Evolutionary conservation across 1,140 invertebrate genomes (phyloP).

Genomic region (Gonatopus flavifemur): DNA sequence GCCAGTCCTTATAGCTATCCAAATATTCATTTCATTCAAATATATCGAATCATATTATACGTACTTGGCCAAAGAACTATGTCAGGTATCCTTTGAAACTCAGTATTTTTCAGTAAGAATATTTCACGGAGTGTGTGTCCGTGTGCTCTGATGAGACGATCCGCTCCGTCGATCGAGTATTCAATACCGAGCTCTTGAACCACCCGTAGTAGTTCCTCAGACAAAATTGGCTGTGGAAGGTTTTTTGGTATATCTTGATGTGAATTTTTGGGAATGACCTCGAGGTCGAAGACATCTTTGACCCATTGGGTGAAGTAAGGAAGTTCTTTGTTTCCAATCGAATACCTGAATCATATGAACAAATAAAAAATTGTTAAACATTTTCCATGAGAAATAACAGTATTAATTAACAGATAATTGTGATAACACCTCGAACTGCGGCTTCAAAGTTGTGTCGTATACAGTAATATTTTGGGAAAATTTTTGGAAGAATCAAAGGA

Average conservation of each 20-base stretch:
- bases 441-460: no score
- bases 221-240: constrained; percentile 62
- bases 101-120: constrained; percentile 70
- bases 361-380: constrained; percentile 19
- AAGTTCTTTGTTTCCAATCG: constrained; percentile 75
- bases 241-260: constrained; percentile 56
- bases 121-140: constrained; percentile 95
- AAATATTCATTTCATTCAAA: no score
- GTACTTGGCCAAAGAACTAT: constrained; percentile 88
- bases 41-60: no score
- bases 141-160: constrained; percentile 88
- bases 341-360: constrained; percentile 66
- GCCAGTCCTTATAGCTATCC: no score
- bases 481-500: no score
- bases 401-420: not conserved
- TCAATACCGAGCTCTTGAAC: constrained; percentile 66
- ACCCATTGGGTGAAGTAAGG: constrained; percentile 85
- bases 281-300: constrained; percentile 70
- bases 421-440: no score
- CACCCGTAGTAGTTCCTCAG: constrained; percentile 64
- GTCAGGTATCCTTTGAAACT: constrained; percentile 86
- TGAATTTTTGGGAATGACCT: constrained; percentile 49
- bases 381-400: no score
- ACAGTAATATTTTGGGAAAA: no score
- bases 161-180: constrained; percentile 76